phyloP scores from a whole-genome alignment of 2,113 vertebrate genomes.

The Hirundichthys speculiger region DNA sequence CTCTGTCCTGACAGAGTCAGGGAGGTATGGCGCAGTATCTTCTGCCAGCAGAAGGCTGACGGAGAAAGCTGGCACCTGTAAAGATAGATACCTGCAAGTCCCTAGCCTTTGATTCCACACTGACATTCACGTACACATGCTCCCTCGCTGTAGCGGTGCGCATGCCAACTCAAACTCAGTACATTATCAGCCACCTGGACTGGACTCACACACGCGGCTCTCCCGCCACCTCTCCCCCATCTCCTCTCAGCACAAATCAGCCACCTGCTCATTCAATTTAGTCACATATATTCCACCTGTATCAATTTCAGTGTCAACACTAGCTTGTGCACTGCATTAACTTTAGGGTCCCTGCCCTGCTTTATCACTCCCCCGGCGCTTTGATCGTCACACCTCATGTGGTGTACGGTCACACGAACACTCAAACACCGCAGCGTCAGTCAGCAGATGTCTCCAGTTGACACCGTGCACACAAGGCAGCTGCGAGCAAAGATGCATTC shows the following conservation, averaged over 20 bases:
- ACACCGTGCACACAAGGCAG: slow-evolving; percentile 43
- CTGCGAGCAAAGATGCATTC: slow-evolving; percentile 51
- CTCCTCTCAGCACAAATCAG: slow-evolving; percentile 43
- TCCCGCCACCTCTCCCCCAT: no score
- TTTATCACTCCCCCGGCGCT: slow-evolving; percentile 33
- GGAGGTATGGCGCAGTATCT: slow-evolving; percentile 20
- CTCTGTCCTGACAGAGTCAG: slow-evolving; percentile 16
- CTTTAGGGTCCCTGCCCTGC: slow-evolving; percentile 1
- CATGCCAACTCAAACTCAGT: slow-evolving; percentile 1
- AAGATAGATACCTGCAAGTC: slow-evolving; percentile 34
- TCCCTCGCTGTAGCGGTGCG: neutral
- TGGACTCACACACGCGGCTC: slow-evolving; percentile 8
- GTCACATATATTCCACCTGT: slow-evolving; percentile 48
- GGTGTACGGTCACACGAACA: neutral
- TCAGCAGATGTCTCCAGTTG: slow-evolving; percentile 49
- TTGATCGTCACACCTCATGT: slow-evolving; percentile 54
- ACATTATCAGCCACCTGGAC: slow-evolving; percentile 21
- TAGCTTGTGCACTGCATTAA: slow-evolving; percentile 10
- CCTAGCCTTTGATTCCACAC: slow-evolving; percentile 40
- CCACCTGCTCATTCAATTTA: slow-evolving; percentile 65
- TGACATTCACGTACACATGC: neutral
- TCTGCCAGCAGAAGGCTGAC: slow-evolving; percentile 33
- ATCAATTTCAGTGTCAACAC: slow-evolving; percentile 43
- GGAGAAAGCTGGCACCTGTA: slow-evolving; percentile 19
- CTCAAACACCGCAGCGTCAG: slow-evolving; percentile 36